phyloP scores from a whole-genome alignment of 2,113 vertebrate species.

The Balaenoptera acutorostrata region DNA sequence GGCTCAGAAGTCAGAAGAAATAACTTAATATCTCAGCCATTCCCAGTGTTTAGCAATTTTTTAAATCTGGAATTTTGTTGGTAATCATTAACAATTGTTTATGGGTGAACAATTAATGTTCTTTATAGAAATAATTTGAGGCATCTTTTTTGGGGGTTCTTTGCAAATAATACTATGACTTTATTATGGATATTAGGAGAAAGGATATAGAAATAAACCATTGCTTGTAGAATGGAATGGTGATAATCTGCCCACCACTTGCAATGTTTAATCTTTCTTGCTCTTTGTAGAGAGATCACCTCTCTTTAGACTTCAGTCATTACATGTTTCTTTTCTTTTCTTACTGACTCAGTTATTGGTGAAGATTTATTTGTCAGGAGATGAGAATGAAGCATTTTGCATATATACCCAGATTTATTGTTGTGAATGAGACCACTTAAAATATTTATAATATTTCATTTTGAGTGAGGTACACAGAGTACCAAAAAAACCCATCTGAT shows the following conservation, averaged over 20 bases:
- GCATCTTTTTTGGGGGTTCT: not conserved
- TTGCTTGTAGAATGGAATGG: not conserved
- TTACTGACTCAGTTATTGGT: not conserved
- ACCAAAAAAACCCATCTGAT: not conserved
- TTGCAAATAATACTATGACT: not conserved
- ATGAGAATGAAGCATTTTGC: not conserved
- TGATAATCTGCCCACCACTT: not conserved
- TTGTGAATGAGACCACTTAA: not conserved
- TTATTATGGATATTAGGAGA: not conserved
- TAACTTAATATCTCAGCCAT: not conserved
- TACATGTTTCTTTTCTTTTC: not conserved
- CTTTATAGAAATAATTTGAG: conserved; percentile 47
- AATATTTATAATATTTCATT: not conserved
- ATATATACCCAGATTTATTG: not conserved
- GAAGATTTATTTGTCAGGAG: conserved; percentile 29
- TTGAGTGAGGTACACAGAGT: not conserved
- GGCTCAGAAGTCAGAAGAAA: not conserved
- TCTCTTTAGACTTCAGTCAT: not conserved
- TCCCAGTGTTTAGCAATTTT: not conserved
- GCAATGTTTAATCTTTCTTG: not conserved
- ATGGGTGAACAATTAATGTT: conserved; percentile 51
- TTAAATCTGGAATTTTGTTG: conserved; percentile 40
- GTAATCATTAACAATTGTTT: conserved; percentile 67
- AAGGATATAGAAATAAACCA: not conserved
- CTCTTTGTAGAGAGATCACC: not conserved